phyloP scores from a whole-genome alignment of 2,113 vertebrate genomes.

The Panurus biarmicus region DNA sequence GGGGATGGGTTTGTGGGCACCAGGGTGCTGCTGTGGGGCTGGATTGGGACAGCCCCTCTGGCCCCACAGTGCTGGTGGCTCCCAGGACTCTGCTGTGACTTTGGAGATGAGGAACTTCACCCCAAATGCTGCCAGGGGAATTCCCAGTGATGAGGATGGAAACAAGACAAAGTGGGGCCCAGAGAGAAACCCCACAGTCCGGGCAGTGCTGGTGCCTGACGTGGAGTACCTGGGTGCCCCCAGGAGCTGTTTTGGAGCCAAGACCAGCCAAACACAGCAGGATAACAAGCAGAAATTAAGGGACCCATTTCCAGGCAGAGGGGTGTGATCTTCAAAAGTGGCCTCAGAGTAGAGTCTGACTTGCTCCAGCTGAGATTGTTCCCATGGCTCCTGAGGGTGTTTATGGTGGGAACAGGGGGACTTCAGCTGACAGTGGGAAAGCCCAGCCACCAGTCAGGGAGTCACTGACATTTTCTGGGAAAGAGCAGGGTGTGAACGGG shows the following conservation, averaged over 20 bases:
- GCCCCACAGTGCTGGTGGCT: fast-evolving
- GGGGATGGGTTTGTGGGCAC: not conserved
- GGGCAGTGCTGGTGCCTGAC: not conserved
- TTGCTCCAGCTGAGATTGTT: not conserved
- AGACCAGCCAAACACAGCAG: fast-evolving
- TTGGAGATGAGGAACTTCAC: not conserved
- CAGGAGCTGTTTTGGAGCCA: not conserved
- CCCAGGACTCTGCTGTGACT: not conserved
- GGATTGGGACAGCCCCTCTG: not conserved
- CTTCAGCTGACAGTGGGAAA: not conserved
- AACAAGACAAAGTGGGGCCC: not conserved
- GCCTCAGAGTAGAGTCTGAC: not conserved
- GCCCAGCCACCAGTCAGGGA: not conserved
- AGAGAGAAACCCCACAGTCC: fast-evolving
- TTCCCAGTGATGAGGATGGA: not conserved
- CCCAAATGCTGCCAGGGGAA: not conserved
- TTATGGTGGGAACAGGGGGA: not conserved
- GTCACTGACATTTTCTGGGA: not conserved
- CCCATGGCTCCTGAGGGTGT: not conserved
- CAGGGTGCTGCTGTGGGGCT: not conserved
- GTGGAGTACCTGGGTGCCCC: fast-evolving
- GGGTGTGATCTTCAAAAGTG: not conserved
- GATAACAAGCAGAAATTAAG: not conserved
- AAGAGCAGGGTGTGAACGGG: fast-evolving
- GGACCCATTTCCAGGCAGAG: not conserved